Evolutionary conservation across 2,113 vertebrate species (phyloP), one percentile per base, ranked within the genome.

Genomic region (Hystrix brachyura): DNA sequence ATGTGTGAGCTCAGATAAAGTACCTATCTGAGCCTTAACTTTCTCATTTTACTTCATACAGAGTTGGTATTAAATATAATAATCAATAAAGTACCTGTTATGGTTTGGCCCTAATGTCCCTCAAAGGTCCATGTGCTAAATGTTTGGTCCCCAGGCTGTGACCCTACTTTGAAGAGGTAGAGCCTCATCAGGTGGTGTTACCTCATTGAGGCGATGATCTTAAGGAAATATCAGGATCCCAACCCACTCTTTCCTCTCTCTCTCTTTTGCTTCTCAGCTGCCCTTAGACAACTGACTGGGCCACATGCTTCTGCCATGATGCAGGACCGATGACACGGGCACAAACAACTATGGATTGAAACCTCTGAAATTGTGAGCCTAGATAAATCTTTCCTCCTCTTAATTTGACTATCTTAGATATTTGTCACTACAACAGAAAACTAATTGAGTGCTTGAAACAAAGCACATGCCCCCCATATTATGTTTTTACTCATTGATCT

Each of bases 401-500:
- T 82, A 74, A 46, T 10, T 74, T 74, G 43, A 38, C 25, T 74
- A 19, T 29, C 27, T 46, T 43, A 48, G 43, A 17, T 17, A 64
- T 84, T 64, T 64, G 38, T 64, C 81, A 48, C 59, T 32, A 59
- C 23, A 43, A 64, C 43, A 3, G 43, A 64, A 84, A 64, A 15
- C 38, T 90, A 82, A 94, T 71, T 88, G 82, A 94, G 38, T 78
- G 46, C 46, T 76, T 57, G 7, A 81, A 94, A 29, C 82, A 78
- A 46, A 64, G 53, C 48, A 79, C 76, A n/a, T 60, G 21, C 5
- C 32, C n/a, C 14, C 48, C 38, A 59, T 64, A n/a, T 51, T 81
- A 81, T 25, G 80, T 91, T 74, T 64, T 55, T 89, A 74, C 67
- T 57, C n/a, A 32, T 43, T 72, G 69, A 62, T 65, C 38, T 69